Conservation (phyloP, 1,140 invertebrate genomes). For the Euwallacea fornicatus region DNA sequence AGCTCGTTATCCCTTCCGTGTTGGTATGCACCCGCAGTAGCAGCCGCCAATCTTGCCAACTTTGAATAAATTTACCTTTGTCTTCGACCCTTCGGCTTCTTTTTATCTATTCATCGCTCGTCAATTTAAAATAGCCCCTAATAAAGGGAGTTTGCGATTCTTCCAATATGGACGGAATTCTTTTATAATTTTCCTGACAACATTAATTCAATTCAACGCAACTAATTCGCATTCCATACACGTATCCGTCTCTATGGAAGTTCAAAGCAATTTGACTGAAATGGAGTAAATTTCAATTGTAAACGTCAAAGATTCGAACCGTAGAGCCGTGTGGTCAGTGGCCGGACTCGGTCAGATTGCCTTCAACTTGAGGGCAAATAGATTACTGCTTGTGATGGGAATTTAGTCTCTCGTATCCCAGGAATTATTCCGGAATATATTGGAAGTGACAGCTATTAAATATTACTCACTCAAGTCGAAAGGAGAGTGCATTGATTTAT, state of each 20-base stretch:
- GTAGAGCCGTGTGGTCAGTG: not conserved
- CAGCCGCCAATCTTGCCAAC: slow-evolving; percentile 33
- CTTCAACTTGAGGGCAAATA: slow-evolving; percentile 6
- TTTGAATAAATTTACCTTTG: slow-evolving; percentile 38
- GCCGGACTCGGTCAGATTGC: not conserved
- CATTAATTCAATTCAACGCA: too few species aligned
- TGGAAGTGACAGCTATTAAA: slow-evolving; percentile 5
- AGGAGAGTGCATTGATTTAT: too few species aligned
- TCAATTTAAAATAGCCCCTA: slow-evolving; percentile 26
- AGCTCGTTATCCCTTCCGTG: slow-evolving; percentile 33
- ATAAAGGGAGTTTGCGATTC: not conserved
- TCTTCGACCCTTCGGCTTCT: slow-evolving; percentile 18
- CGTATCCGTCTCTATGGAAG: too few species aligned
- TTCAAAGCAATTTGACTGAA: not conserved
- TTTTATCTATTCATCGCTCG: slow-evolving; percentile 34
- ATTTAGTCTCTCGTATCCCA: not conserved
- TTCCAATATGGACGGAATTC: not conserved
- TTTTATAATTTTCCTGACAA: not conserved
- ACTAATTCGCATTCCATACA: too few species aligned
- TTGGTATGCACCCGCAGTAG: slow-evolving; percentile 19
- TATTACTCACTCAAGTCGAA: not conserved
- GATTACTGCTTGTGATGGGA: slow-evolving; percentile 3
- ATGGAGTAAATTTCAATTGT: slow-evolving; percentile 7
- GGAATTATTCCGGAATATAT: not conserved
- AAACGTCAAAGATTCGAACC: slow-evolving; percentile 3